These are phyloP conservation scores for Corydoras maculifer DNA, from an alignment of 2,113 vertebrate species.

Conservation along the genomic window DNA sequence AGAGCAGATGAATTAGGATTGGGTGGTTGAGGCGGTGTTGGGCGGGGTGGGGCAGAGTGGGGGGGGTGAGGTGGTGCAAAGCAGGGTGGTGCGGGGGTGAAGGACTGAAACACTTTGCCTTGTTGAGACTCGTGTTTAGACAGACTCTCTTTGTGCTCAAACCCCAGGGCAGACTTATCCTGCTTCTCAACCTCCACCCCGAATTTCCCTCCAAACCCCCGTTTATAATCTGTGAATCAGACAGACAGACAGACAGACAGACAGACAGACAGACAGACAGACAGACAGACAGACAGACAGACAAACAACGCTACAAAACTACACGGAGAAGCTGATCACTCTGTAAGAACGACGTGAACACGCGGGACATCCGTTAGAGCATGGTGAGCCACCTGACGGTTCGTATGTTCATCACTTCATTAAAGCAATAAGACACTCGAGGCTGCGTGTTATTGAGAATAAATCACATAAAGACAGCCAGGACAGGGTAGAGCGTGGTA, in stretches of 20 bases:
- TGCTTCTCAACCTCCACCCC: slow-evolving; percentile 81
- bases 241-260: slow-evolving; percentile 30
- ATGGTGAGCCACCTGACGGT: too few species aligned
- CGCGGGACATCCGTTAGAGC: too few species aligned
- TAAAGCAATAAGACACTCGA: too few species aligned
- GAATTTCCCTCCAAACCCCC: slow-evolving; percentile 85
- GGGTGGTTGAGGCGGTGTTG: not conserved
- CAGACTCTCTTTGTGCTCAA: slow-evolving; percentile 86
- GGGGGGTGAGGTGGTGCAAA: not conserved
- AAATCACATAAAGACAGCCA: too few species aligned
- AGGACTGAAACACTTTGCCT: slow-evolving; percentile 65
- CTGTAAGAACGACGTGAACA: too few species aligned
- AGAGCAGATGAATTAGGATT: not conserved
- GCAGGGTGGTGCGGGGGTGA: slow-evolving; percentile 13
- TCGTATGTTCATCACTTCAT: too few species aligned
- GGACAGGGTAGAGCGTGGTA: too few species aligned
- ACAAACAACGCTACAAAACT: not conserved
- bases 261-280: slow-evolving; percentile 11
- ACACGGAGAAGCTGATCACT: not conserved
- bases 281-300: slow-evolving; percentile 1
- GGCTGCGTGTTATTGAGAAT: too few species aligned
- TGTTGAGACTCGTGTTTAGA: slow-evolving; percentile 84
- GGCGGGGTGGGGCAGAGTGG: slow-evolving; percentile 11
- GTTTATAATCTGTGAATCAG: slow-evolving; percentile 84
- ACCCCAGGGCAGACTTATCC: slow-evolving; percentile 82